Conservation (phyloP, 2,888 invertebrate species). For the Drosophila neotestacea region DNA sequence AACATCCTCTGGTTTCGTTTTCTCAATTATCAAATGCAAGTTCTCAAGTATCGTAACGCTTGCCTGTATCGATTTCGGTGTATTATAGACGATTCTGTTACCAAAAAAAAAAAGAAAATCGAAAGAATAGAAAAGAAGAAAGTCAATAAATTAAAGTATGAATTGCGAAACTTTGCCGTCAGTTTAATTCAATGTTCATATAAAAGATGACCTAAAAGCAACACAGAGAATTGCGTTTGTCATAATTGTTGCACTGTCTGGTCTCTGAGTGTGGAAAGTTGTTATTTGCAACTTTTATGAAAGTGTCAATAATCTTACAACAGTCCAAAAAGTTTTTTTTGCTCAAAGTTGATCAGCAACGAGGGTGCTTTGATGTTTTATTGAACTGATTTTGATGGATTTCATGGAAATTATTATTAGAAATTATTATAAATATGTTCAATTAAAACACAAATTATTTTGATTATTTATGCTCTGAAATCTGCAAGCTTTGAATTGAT, state of each 20-base stretch:
- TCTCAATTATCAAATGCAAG: conserved; percentile 94
- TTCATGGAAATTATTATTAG: too few species aligned
- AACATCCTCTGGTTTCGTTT: conserved; percentile 92
- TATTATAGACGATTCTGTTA: conserved; percentile 89
- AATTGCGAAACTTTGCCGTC: conserved; percentile 31
- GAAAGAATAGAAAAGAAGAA: conserved; percentile 16
- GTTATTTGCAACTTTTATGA: conserved; percentile 48
- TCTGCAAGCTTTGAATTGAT: neutral
- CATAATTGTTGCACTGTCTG: conserved; percentile 33
- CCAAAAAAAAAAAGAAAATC: conserved; percentile 13
- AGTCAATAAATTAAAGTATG: conserved; percentile 13
- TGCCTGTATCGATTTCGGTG: conserved; percentile 93
- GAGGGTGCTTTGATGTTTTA: conserved; percentile 27
- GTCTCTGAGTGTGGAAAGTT: conserved; percentile 36
- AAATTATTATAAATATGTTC: too few species aligned
- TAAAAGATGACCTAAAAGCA: conserved; percentile 6
- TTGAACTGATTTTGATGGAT: neutral
- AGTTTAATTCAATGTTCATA: conserved; percentile 22
- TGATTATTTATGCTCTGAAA: neutral
- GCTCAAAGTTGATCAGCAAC: conserved; percentile 30
- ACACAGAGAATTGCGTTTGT: conserved; percentile 16
- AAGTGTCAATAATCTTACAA: conserved; percentile 76
- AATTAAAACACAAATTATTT: too few species aligned
- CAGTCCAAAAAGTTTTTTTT: conserved; percentile 48
- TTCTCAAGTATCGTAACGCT: conserved; percentile 95